phyloP scores from a whole-genome alignment of 2,888 invertebrate genomes.

The Cataglyphis cursor region DNA sequence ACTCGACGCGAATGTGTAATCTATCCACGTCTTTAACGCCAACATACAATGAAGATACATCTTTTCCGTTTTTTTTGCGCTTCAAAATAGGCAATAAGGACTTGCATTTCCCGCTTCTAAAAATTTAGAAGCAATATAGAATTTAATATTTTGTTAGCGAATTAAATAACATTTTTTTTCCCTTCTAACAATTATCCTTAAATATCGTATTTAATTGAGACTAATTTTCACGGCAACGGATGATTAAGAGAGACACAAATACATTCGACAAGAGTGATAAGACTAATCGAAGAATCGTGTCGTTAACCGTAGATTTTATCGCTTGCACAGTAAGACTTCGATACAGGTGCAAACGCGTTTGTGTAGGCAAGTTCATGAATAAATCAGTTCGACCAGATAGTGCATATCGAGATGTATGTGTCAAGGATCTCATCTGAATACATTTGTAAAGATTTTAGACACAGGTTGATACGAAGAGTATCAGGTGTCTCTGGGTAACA shows the following conservation, averaged over 20 bases:
- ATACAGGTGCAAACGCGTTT: constrained; percentile 80
- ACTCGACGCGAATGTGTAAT: constrained; percentile 22
- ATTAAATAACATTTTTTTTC: neutral
- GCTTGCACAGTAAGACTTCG: constrained; percentile 76
- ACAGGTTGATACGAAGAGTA: neutral
- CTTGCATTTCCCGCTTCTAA: neutral
- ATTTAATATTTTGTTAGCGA: neutral
- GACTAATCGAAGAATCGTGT: constrained; percentile 71
- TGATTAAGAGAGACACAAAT: constrained; percentile 9
- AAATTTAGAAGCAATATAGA: neutral
- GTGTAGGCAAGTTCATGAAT: constrained; percentile 78
- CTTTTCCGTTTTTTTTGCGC: neutral
- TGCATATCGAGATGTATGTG: constrained; percentile 44
- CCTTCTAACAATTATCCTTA: neutral
- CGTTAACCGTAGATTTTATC: constrained; percentile 75
- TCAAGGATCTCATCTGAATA: constrained; percentile 56
- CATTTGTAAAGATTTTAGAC: constrained; percentile 14
- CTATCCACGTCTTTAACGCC: constrained; percentile 29
- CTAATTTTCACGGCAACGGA: constrained; percentile 6
- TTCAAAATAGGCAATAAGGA: neutral
- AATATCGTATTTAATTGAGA: neutral
- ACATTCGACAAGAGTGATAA: constrained; percentile 39
- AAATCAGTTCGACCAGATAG: constrained; percentile 74
- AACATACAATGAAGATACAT: neutral
- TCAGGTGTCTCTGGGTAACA: neutral